Evolutionary conservation across 2,113 vertebrate genomes (phyloP), one percentile per base, ranked within the genome.

Genomic region (Varanus salvator): DNA sequence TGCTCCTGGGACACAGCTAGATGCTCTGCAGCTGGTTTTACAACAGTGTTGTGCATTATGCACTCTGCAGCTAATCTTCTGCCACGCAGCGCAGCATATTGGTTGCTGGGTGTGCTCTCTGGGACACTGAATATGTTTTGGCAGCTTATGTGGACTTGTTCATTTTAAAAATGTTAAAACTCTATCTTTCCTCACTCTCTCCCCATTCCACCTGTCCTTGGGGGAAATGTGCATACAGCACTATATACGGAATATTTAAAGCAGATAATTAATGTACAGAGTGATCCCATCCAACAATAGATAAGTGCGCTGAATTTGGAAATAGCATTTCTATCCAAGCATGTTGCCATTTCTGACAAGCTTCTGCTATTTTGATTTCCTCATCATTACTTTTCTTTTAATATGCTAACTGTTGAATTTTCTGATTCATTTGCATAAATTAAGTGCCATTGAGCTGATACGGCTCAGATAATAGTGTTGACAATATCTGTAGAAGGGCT

Each of bases 11-110:
- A 90, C 85, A 19, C 94, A 93, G 94, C 84, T 92, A 93, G 91
- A 66, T 90, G 90, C 93, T 69, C 91, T 66, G 76, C 89, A 93
- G 93, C 92, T 95, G 88, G 71, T 90, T 93, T 92, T 89, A 86
- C 90, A 93, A 0, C 89, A 93, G 90, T 75, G 86, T 88, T n/a
- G 68, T 77, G 54, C n/a, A 0, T 17, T 72, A 17, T 90, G 27
- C 5, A 0, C 34, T 76, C 89, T 88, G 80, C 64, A 83, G 88
- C 89, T 89, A 85, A 93, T 80, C 60, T 86, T 91, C 60, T 86
- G 72, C 64, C 90, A 0, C 74, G 91, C 92, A 87, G 93, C 85
- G 90, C 27, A 72, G 84, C 83, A 0, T 89, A 77, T 94, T 93
- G 85, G 92, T 89, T 93, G 80, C 75, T 85, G 89, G 50, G 69